Conservation (phyloP, 2,888 invertebrate species). For the Geophilus truncorum region DNA sequence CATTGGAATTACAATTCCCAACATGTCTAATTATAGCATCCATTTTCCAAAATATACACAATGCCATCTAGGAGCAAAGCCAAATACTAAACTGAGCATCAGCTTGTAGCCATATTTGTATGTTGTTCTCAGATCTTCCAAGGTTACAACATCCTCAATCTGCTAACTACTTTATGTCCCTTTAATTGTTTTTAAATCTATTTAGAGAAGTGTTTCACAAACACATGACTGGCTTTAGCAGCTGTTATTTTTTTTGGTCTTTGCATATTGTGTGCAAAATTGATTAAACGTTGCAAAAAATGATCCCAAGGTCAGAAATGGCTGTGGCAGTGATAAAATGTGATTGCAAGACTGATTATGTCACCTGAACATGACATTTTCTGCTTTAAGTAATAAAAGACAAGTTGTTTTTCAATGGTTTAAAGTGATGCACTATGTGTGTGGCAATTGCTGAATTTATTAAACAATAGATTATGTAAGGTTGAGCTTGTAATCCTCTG, state of each 20-base stretch:
- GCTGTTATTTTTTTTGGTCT: not conserved
- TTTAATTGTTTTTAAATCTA: not conserved
- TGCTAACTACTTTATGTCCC: not conserved
- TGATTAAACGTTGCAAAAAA: not conserved
- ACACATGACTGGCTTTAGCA: not conserved
- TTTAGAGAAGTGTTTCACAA: not conserved
- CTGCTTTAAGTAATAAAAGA: too few relatives aligned
- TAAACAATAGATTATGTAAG: too few relatives aligned
- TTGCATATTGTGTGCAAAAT: not conserved
- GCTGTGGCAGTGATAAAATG: not conserved
- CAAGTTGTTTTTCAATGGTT: too few relatives aligned
- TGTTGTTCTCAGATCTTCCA: not conserved
- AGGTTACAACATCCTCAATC: not conserved
- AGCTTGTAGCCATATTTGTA: not conserved
- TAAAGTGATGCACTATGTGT: too few relatives aligned
- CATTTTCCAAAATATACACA: not conserved
- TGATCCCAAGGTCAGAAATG: not conserved
- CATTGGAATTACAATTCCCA: not conserved
- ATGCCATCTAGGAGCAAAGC: conserved; percentile 16
- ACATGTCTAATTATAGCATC: not conserved
- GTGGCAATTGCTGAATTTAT: too few relatives aligned
- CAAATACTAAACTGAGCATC: not conserved
- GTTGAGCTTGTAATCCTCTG: too few relatives aligned
- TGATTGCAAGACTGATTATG: too few relatives aligned
- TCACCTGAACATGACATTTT: too few relatives aligned